phyloP scores from a whole-genome alignment of 2,888 invertebrate genomes.

The Pegoplata infirma region DNA sequence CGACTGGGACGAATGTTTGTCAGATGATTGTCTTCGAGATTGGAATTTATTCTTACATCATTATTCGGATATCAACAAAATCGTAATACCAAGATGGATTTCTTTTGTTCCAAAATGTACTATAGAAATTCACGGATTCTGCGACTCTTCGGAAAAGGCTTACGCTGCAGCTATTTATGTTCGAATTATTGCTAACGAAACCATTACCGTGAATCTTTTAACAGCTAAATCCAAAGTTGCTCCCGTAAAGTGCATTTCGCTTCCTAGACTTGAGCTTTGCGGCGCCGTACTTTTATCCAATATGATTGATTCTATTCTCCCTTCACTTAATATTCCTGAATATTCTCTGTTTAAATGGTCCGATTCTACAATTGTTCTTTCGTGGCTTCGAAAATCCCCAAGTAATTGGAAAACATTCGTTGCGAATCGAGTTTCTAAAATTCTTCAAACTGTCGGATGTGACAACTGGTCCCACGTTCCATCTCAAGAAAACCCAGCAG shows the following conservation, averaged over 20 bases:
- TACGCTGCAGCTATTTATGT: not conserved
- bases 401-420: constrained; percentile 12
- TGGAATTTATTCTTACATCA: not conserved
- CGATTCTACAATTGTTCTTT: not conserved
- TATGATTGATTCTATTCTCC: not conserved
- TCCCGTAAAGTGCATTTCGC: no score
- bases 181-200: not conserved
- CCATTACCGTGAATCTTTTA: not conserved
- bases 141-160: not conserved
- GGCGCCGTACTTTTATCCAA: no score
- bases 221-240: constrained; percentile 33
- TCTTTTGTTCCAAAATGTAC: not conserved
- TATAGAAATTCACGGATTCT: constrained; percentile 1
- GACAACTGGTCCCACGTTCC: constrained; percentile 26
- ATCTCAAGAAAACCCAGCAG: constrained; percentile 27
- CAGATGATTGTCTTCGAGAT: not conserved
- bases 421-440: constrained; percentile 20
- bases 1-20: not conserved
- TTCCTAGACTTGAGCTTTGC: no score
- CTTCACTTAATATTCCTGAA: not conserved
- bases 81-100: not conserved
- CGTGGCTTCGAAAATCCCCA: constrained; percentile 36
- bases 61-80: not conserved
- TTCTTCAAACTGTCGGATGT: not conserved
- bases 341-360: constrained; percentile 11